Conservation (phyloP, 2,797 vertebrate species). For the Tragopan temminckii region DNA sequence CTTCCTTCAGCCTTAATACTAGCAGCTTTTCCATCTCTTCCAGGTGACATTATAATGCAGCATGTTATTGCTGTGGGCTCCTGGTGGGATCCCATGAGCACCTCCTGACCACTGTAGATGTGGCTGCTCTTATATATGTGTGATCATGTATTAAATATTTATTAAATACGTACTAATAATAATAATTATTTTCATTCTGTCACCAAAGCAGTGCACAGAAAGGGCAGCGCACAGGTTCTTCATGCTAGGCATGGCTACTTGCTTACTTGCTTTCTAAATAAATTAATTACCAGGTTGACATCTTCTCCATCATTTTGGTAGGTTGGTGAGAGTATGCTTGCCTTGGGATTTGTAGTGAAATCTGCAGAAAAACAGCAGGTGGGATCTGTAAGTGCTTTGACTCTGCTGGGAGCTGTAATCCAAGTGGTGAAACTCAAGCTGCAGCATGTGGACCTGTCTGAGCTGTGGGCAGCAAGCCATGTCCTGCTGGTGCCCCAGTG, state of each 20-base stretch:
- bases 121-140: background rate
- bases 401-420: background rate
- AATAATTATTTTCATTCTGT: background rate
- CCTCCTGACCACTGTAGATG: background rate
- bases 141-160: fast-evolving
- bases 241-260: background rate
- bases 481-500: background rate
- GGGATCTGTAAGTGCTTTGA: background rate
- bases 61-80: background rate
- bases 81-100: background rate
- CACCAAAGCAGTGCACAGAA: background rate
- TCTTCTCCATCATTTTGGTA: background rate
- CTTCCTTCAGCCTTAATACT: background rate
- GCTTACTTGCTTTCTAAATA: background rate
- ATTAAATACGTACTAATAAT: background rate
- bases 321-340: background rate
- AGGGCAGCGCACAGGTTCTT: background rate
- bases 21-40: background rate
- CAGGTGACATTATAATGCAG: background rate
- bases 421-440: background rate
- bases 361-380: background rate
- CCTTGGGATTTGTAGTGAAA: background rate
- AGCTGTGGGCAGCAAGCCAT: background rate
- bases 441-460: fast-evolving
- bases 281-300: background rate